These are phyloP conservation scores for Grallaria varia DNA, from an alignment of 2,113 vertebrate genomes.

Conservation along the genomic window DNA sequence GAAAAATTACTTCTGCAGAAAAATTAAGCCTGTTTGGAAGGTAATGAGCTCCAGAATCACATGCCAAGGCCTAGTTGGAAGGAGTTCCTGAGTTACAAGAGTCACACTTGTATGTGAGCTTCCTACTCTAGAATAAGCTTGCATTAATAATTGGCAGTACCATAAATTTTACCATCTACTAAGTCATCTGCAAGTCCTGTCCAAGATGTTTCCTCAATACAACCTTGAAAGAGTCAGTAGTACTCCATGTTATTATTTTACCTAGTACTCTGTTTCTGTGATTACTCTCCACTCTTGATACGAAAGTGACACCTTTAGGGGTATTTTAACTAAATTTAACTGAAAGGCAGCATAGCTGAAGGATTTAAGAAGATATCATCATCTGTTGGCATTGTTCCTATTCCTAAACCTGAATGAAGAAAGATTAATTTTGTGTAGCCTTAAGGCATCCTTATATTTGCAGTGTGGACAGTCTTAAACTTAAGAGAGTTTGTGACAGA, in stretches of 20 bases:
- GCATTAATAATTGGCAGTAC: neutral
- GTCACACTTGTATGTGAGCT: neutral
- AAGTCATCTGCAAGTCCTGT: neutral
- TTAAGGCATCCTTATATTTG: neutral
- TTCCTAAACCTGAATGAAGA: neutral
- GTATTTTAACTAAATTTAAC: neutral
- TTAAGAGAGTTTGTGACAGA: neutral
- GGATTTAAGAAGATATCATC: neutral
- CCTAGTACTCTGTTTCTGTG: neutral
- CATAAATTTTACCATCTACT: conserved; percentile 38
- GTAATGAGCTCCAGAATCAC: neutral
- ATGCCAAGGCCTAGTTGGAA: neutral
- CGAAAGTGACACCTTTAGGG: neutral
- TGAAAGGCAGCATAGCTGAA: neutral
- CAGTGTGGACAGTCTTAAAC: neutral
- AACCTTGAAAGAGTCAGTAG: neutral
- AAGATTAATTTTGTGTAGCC: neutral
- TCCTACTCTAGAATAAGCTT: conserved; percentile 50
- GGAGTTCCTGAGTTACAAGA: conserved; percentile 27
- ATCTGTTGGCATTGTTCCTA: neutral
- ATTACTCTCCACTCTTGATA: neutral
- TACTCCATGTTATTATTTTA: neutral
- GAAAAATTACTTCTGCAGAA: neutral
- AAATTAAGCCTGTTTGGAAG: neutral
- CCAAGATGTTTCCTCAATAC: neutral